Base-by-base conservation (phyloP, 2,113 vertebrate species). In the Colaptes auratus region DNA sequence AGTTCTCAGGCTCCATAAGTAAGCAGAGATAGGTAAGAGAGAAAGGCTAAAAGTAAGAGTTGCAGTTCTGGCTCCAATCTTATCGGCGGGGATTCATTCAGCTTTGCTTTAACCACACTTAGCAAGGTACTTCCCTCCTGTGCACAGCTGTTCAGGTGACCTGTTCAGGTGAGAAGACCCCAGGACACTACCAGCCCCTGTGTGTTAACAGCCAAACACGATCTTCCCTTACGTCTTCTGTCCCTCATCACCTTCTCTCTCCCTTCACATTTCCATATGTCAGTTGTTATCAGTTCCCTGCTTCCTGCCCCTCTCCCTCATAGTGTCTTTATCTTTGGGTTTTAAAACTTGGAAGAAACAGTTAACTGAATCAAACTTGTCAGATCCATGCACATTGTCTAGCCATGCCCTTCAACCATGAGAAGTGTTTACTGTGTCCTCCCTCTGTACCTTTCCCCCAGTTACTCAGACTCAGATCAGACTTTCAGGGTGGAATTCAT, bases 311-410 rank as follows among this genome's bases (percentile, higher is more conserved):
- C 48, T 48, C 31, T 70, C 27, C 70, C 21, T 66, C 56, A 16
- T 5, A 24, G 13, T 9, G 44, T 28, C 7, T 70, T 79, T 86
- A 42, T 52, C 25, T 64, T 64, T 52, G 3, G 36, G 48, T 79
- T 61, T 65, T 15, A 67, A 84, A 69, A 10, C 11, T 3, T 75
- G 52, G 35, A 78, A 77, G 50, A 64, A 83, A 69, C 14, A 61
- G 59, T 2, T 74, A 61, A 69, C 10, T 59, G 33, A 81, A 55
- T 77, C 56, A 74, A 33, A 72, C 36, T 19, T 44, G n/a, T 59
- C 64, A 85, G 65, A 88, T 72, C 27, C 59, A 88, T 2, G 0
- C 15, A 7, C 35, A 66, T 20, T 0, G 0, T 1, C 1, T 4
- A 76, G 58, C 39, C 27, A 15, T 59, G 30, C 27, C 39, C 30